phyloP scores from a whole-genome alignment of 2,113 vertebrate species.

The Pycnonotus jocosus region DNA sequence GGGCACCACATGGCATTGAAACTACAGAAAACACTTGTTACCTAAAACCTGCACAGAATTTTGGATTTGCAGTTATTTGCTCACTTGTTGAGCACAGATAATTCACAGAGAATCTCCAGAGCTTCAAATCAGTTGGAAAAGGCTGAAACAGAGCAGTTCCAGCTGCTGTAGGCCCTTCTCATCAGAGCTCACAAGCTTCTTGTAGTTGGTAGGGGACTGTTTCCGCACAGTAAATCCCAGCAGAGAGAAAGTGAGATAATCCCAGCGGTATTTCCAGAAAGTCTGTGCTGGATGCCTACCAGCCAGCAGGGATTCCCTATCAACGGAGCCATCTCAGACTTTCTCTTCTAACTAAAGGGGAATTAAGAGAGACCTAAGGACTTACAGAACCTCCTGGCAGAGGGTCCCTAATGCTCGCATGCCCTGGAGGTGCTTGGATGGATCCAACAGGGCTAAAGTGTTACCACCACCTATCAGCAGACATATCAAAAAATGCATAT shows the following conservation, averaged over 20 bases:
- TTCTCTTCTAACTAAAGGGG: neutral
- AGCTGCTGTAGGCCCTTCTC: neutral
- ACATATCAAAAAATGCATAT: neutral
- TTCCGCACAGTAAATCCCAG: neutral
- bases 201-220: fast-evolving
- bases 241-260: constrained; percentile 17
- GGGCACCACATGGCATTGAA: neutral
- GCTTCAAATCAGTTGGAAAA: neutral
- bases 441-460: neutral
- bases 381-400: neutral
- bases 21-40: neutral
- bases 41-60: neutral
- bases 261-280: neutral
- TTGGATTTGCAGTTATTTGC: neutral
- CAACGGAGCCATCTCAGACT: constrained; percentile 9
- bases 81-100: neutral
- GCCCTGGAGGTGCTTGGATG: neutral
- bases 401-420: constrained; percentile 8
- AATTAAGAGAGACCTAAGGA: neutral
- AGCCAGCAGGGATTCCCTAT: neutral
- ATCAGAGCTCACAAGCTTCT: neutral
- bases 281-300: neutral
- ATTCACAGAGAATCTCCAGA: neutral
- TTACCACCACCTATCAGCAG: neutral
- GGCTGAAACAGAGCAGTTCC: neutral